Evolutionary conservation across 2,888 invertebrate species (phyloP).

Genomic region (Acanthopleura granulata): DNA sequence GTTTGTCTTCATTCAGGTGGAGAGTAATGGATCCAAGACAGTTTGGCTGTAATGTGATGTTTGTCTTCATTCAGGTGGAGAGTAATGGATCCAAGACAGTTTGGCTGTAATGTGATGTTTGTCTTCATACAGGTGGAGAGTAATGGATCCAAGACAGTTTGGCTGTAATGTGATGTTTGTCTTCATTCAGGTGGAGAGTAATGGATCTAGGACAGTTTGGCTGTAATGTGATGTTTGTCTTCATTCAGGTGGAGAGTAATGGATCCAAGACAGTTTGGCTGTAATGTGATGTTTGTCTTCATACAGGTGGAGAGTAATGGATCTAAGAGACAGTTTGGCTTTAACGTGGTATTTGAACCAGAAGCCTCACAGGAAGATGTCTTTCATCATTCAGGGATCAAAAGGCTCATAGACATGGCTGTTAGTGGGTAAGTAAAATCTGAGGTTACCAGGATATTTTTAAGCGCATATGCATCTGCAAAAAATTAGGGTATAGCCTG

Average conservation of each 20-base stretch:
- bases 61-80: constrained; percentile 69
- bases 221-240: too few species aligned
- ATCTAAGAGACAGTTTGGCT: constrained; percentile 83
- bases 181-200: too few species aligned
- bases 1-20: too few species aligned
- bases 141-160: constrained; percentile 76
- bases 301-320: constrained; percentile 70
- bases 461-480: too few species aligned
- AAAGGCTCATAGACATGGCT: constrained; percentile 92
- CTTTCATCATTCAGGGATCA: constrained; percentile 90
- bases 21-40: too few species aligned
- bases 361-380: constrained; percentile 88
- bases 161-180: constrained; percentile 94
- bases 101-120: constrained; percentile 94
- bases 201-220: too few species aligned
- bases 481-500: too few species aligned
- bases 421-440: constrained; percentile 78
- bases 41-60: too few species aligned
- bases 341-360: constrained; percentile 94
- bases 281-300: background rate
- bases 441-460: too few species aligned
- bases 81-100: constrained; percentile 72
- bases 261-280: too few species aligned
- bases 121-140: constrained; percentile 72
- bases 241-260: too few species aligned